Conservation (phyloP, 2,888 invertebrate species). For the Dasypogon diadema region DNA sequence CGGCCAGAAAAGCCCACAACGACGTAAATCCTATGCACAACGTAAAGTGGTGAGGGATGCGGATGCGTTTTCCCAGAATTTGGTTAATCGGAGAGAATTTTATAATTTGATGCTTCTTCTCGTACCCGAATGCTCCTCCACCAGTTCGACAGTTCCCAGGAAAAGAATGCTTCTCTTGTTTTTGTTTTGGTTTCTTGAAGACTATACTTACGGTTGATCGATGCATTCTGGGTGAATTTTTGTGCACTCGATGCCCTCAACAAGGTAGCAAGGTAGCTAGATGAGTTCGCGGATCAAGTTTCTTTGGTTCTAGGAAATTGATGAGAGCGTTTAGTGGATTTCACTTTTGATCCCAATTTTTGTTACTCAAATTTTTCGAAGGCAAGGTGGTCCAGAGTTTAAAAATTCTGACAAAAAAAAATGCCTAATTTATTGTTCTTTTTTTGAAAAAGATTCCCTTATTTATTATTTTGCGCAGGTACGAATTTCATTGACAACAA, state of each 20-base stretch:
- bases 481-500: too few species aligned
- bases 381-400: too few species aligned
- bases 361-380: too few species aligned
- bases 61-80: constrained; percentile 68
- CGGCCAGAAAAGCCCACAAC: not conserved
- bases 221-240: constrained; percentile 55
- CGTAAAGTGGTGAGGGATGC: constrained; percentile 44
- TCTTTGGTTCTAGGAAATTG: constrained; percentile 40
- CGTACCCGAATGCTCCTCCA: constrained; percentile 23
- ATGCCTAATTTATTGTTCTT: too few species aligned
- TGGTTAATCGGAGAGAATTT: constrained; percentile 61
- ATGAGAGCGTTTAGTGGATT: not conserved
- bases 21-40: constrained; percentile 27
- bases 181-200: constrained; percentile 30
- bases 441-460: too few species aligned
- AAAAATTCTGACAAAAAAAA: too few species aligned
- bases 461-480: too few species aligned
- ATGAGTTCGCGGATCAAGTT: constrained; percentile 43
- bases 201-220: constrained; percentile 53
- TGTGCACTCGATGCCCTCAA: constrained; percentile 48
- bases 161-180: constrained; percentile 41
- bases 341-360: too few species aligned
- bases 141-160: constrained; percentile 52
- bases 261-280: constrained; percentile 13
- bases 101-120: constrained; percentile 53